Percentiles rank a stretch among this genome's conserved stretches.
Evolutionary conservation across 2,888 invertebrate genomes (phyloP).

Genomic region (Anorthoa munda): DNA sequence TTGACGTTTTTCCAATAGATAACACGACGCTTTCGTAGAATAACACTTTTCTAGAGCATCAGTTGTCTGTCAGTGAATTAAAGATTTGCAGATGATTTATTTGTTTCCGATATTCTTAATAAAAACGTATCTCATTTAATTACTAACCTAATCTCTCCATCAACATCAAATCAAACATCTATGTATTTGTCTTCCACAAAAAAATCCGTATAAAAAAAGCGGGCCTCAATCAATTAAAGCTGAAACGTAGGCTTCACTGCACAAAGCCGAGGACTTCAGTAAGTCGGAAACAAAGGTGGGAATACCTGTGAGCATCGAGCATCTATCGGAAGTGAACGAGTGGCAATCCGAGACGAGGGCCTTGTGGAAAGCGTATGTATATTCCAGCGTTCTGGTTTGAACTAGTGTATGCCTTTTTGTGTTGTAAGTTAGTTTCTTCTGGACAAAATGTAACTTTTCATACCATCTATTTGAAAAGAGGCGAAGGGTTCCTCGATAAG

Average conservation of each 20-base stretch:
- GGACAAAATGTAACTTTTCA: neutral
- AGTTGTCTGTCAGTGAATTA: too few relatives aligned
- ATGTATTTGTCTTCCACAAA: constrained; percentile 3
- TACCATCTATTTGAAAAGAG: too few relatives aligned
- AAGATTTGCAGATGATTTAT: too few relatives aligned
- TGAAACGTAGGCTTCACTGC: constrained; percentile 29
- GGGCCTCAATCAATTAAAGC: constrained; percentile 17
- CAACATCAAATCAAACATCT: neutral
- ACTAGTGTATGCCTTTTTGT: neutral
- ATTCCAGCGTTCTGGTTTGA: constrained; percentile 6
- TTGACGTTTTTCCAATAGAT: too few relatives aligned
- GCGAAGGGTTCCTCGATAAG: too few relatives aligned
- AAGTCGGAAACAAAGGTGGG: constrained; percentile 36
- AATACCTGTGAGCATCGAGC: constrained; percentile 9
- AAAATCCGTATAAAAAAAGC: constrained; percentile 11
- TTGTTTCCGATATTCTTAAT: too few relatives aligned
- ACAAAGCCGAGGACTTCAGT: constrained; percentile 34
- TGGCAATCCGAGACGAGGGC: neutral
- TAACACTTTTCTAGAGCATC: too few relatives aligned
- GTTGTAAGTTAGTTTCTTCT: neutral
- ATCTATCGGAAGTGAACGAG: constrained; percentile 5
- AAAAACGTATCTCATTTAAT: too few relatives aligned
- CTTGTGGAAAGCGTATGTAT: neutral
- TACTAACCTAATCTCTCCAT: neutral
- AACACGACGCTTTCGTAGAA: too few relatives aligned